phyloP scores from a whole-genome alignment of 1,140 invertebrate species.

The Pseudomyrmex cubaensis region DNA sequence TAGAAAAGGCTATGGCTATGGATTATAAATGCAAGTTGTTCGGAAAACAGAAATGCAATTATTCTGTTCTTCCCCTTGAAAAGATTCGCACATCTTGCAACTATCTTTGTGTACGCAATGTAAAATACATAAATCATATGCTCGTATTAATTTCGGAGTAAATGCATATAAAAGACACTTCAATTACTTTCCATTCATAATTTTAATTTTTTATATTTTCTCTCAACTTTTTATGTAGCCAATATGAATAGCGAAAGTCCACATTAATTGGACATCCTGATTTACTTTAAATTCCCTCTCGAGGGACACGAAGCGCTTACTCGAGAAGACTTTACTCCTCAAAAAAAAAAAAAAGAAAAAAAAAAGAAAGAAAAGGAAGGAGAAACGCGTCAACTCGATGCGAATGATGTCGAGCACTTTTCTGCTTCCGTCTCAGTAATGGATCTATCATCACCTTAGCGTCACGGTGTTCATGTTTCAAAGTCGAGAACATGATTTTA shows the following conservation, averaged over 20 bases:
- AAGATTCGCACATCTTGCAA: neutral
- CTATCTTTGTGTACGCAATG: neutral
- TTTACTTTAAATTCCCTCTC: constrained; percentile 58
- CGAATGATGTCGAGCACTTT: constrained; percentile 28
- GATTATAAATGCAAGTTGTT: neutral
- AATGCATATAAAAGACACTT: neutral
- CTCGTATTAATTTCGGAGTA: neutral
- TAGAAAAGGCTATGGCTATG: neutral
- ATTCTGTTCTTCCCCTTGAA: neutral
- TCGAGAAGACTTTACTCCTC: neutral
- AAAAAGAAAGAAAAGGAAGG: neutral
- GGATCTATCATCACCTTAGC: neutral
- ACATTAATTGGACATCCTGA: constrained; percentile 44
- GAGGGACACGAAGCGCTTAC: neutral
- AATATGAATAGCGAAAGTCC: neutral
- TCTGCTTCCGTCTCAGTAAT: constrained; percentile 2
- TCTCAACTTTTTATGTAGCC: constrained; percentile 3
- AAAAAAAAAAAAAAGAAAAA: too few species aligned
- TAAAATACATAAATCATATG: neutral
- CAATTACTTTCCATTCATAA: neutral
- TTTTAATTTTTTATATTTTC: constrained; percentile 5
- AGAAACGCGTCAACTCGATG: constrained; percentile 19
- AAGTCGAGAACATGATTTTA: constrained; percentile 17
- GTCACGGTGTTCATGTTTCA: neutral
- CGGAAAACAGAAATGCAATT: neutral